Evolutionary conservation across 2,797 vertebrate species (phyloP), one percentile per base, ranked within the genome.

Genomic region (Falco berigora): DNA sequence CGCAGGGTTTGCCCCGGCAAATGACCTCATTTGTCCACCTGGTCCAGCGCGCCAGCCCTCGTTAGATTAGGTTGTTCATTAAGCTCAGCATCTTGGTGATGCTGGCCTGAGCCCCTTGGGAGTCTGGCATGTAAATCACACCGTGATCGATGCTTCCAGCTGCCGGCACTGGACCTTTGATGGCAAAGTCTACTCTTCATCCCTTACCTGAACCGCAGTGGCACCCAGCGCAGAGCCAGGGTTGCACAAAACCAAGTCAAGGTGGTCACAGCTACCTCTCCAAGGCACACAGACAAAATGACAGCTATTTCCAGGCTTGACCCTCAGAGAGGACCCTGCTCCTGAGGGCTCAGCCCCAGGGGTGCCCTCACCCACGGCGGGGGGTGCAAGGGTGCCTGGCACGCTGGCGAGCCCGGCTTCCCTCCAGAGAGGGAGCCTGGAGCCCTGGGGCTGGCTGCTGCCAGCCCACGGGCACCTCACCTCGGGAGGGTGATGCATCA

Each of bases 241-340:
- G 4, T 16, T 14, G 50, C 16, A 15, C 10, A 9, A 59, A 40
- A 30, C 7, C 7, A 2, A 12, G 14, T 8, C 58, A 47, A 17
- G 32, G 49, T 40, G 25, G 58, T 5, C 22, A 42, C 2, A 1
- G 68, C 7, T 50, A 21, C 23, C 36, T 24, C 44, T 17, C n/a
- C 0, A 1, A 46, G 62, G 79, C 34, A 68, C 50, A 3, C 0
- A 7, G 61, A 19, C 14, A 12, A 22, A 74, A 32, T 2, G 14
- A 7, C 0, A 12, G 56, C 38, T 4, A 0, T 58, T 50, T 28
- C 23, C 84, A 89, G 47, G 15, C 46, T 8, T 25, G 30, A 9
- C 2, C 17, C 58, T 44, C n/a, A 12, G 36, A 62, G 53, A 50
- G 17, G 58, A 42, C 10, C 22, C 52, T 62, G 47, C 4, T 83